Percentiles rank a stretch among this genome's conserved stretches.
Evolutionary conservation across 2,797 vertebrate genomes (phyloP).

Genomic region (Danio tinwini): DNA sequence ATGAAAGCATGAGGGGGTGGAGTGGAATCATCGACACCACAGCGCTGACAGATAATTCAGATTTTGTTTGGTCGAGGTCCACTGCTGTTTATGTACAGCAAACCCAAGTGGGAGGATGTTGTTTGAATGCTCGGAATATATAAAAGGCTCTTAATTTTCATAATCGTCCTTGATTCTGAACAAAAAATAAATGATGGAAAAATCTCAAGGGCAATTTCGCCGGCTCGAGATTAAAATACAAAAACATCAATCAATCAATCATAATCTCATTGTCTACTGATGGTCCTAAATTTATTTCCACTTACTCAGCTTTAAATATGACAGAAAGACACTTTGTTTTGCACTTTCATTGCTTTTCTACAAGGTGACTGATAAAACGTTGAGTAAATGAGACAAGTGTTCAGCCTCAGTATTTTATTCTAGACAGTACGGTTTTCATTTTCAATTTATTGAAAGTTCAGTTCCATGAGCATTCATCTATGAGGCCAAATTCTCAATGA

Average conservation of each 20-base stretch:
- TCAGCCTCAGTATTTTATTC: slow-evolving; percentile 1
- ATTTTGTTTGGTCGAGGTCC: slow-evolving; percentile 27
- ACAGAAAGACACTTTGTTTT: slow-evolving; percentile 5
- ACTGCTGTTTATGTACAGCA: neutral
- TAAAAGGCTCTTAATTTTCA: slow-evolving; percentile 2
- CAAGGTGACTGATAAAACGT: slow-evolving; percentile 25
- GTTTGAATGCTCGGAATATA: slow-evolving; percentile 11
- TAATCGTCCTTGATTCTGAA: neutral
- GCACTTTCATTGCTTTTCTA: slow-evolving; percentile 25
- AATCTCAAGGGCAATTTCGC: neutral
- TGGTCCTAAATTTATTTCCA: neutral
- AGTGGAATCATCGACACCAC: slow-evolving; percentile 42
- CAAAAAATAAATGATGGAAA: neutral
- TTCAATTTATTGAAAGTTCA: slow-evolving; percentile 26
- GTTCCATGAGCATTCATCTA: neutral
- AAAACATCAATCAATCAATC: slow-evolving; percentile 9
- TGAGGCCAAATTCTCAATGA: neutral
- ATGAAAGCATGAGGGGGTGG: slow-evolving; percentile 34
- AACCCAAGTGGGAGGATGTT: slow-evolving; percentile 12
- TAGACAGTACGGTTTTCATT: neutral
- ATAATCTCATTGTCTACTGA: neutral
- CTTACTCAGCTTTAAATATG: neutral
- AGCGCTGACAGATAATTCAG: slow-evolving; percentile 29
- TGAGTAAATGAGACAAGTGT: slow-evolving; percentile 17
- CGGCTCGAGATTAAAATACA: slow-evolving; percentile 1